These are phyloP conservation scores for Taphrorychus bicolor DNA, from an alignment of 2,888 invertebrate genomes.

Conservation along the genomic window DNA sequence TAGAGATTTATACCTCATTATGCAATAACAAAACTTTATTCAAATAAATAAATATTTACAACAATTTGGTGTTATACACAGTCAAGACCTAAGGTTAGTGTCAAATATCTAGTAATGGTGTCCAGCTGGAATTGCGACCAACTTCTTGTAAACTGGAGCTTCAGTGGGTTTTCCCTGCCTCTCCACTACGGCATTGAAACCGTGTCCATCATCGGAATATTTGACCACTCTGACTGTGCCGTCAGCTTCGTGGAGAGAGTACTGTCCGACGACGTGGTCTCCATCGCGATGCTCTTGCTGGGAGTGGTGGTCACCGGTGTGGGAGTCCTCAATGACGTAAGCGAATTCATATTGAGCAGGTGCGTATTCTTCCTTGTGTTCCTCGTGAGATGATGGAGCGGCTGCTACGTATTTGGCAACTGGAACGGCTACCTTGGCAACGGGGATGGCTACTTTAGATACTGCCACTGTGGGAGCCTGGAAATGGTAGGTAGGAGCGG, in stretches of 20 bases:
- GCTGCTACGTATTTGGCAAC: slow-evolving; percentile 26
- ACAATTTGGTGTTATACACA: slow-evolving; percentile 15
- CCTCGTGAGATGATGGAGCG: background rate
- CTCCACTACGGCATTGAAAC: slow-evolving; percentile 49
- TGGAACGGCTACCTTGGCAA: slow-evolving; percentile 34
- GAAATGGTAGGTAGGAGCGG: slow-evolving; percentile 12
- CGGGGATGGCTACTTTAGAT: slow-evolving; percentile 25
- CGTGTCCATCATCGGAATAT: slow-evolving; percentile 52
- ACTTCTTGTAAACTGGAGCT: slow-evolving; percentile 32
- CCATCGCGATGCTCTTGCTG: slow-evolving; percentile 66
- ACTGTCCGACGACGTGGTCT: slow-evolving; percentile 64
- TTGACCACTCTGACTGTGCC: slow-evolving; percentile 65
- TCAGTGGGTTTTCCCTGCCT: slow-evolving; percentile 29
- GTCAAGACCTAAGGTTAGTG: slow-evolving; percentile 1
- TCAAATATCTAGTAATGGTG: slow-evolving; percentile 9
- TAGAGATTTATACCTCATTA: background rate
- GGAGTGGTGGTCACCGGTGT: slow-evolving; percentile 65
- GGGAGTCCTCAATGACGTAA: slow-evolving; percentile 47
- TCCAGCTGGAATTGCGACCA: slow-evolving; percentile 20
- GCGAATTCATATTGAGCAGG: slow-evolving; percentile 67
- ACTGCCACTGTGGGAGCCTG: slow-evolving; percentile 31
- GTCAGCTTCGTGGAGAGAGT: slow-evolving; percentile 57
- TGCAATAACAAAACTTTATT: slow-evolving; percentile 10
- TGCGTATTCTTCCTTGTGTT: slow-evolving; percentile 44
- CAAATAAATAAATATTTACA: slow-evolving; percentile 20